Base-by-base conservation (phyloP, 2,888 invertebrate species). In the Drosophila colorata region DNA sequence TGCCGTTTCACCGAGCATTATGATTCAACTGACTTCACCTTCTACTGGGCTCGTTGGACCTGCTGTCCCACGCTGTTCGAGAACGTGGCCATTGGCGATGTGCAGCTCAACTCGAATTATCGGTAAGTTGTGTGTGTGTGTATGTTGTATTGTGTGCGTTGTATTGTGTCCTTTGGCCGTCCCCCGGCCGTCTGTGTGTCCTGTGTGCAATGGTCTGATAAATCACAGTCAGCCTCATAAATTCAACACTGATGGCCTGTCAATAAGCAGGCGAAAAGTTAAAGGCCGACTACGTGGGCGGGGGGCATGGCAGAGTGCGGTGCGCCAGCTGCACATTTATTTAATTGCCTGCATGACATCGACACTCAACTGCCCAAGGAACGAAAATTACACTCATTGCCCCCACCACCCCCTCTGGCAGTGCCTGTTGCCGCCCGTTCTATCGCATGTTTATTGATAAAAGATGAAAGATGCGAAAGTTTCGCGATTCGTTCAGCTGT, bases 1-100 rank as follows among this genome's bases (percentile, higher is more conserved):
- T 98, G 98, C 92, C 95, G 97, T 72, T 97, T 97, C 93, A 94
- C 95, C 51, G 94, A 96, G 61, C 95, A 95, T 52, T 93, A 93
- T 60, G 93, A 94, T 56, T 93, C 94, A 51, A 95, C 95, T 89
- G 95, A 95, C 64, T 95, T 96, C 80, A 96, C 96, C 57, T 97
- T 96, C 93, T 97, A 96, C 93, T 98, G 98, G 98, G 95, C 96
- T 55, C 94, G 96, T 80, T 91, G 91, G 90, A 96, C 95, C 91
- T 96, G 96, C 82, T 92, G 92, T 78, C 95, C 95, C 88, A 95
- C 95, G 88, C 95, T 95, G 56, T 97, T 96, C 92, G 98, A 98
- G 93, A 98, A 97, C 92, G 98, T 97, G 53, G 98, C 98, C 87
- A 96, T 98, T 89, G 96, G 96, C 78, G 94, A 95, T 87, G 95